Evolutionary conservation across 2,888 invertebrate genomes (phyloP), one percentile per base, ranked within the genome.

Genomic region (Synergus gifuensis): DNA sequence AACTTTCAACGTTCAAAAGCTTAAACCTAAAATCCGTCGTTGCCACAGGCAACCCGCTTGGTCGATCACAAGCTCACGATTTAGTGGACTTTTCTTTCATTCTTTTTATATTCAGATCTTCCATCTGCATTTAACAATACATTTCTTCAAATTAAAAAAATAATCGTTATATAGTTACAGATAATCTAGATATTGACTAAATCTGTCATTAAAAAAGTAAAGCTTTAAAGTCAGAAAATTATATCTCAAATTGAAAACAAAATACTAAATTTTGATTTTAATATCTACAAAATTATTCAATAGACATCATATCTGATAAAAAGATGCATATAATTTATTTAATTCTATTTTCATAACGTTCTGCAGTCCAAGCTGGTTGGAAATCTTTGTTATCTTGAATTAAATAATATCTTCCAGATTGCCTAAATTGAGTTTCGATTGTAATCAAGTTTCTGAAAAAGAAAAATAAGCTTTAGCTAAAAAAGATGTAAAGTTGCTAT

Each of bases 31-130:
- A 86, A 86, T 86, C 84, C 86, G 77, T 78, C 85, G 89, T 89
- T 86, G 87, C 88, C 81, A 87, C 77, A 77, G 84, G 87, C 87
- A 87, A 88, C 89, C 80, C 81, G 88, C 84, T 89, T 89, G 86
- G 86, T 89, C 89, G 88, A 89, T 89, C 86, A 83, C 79, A 60
- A 12, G 18, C 22, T 22, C 18, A 60, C 60, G 60, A 60, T 60
- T 22, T 60, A 60, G 22, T 22, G 12, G 22, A 60, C 60, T 18
- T 60, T 60, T 46, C 14, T 46, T 22, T 12, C 58, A 18, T 60
- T n/a, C n/a, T 8, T 54, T 54, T 9, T n/a, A 22, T 60, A 11
- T 22, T 22, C 1, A 60, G 5, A 12, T 18, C 18, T 4, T 46
- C 14, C 14, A 46, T 46, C 11, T 46, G 14, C 4, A 46, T 12